Evolutionary conservation across 1,140 invertebrate genomes (phyloP).

Genomic region (Armadillidium nasatum): DNA sequence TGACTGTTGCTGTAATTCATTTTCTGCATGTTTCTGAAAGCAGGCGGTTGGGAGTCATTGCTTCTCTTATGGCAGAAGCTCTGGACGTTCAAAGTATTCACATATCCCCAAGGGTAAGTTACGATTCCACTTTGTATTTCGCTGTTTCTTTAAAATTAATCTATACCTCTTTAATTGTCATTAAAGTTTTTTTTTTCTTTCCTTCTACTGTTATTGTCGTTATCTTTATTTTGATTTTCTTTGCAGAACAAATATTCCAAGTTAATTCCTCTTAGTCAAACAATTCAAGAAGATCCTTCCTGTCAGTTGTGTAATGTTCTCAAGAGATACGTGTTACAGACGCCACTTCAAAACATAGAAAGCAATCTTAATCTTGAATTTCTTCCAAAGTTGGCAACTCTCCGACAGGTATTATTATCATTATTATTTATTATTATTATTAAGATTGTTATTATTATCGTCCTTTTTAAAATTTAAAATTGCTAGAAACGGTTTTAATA

Average conservation of each 20-base stretch:
- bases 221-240: too few relatives aligned
- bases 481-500: too few relatives aligned
- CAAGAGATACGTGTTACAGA: conserved; percentile 74
- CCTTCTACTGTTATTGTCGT: neutral
- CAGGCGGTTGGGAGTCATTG: conserved; percentile 64
- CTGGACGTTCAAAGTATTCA: conserved; percentile 78
- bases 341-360: conserved; percentile 70
- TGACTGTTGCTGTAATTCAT: conserved; percentile 74
- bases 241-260: conserved; percentile 81
- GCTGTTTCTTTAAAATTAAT: conserved; percentile 14
- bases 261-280: conserved; percentile 79
- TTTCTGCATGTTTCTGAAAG: conserved; percentile 60
- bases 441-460: too few relatives aligned
- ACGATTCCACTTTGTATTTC: neutral
- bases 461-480: too few relatives aligned
- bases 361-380: conserved; percentile 74
- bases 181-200: conserved; percentile 18
- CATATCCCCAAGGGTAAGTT: conserved; percentile 69
- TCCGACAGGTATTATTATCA: conserved; percentile 63
- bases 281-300: conserved; percentile 90
- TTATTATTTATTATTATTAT: neutral
- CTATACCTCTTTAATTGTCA: conserved; percentile 13
- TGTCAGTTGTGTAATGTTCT: conserved; percentile 87
- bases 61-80: conserved; percentile 90
- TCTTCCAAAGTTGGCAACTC: conserved; percentile 77